Evolutionary conservation across 2,113 vertebrate genomes (phyloP).

Genomic region (Tretioscincus oriximinensis): DNA sequence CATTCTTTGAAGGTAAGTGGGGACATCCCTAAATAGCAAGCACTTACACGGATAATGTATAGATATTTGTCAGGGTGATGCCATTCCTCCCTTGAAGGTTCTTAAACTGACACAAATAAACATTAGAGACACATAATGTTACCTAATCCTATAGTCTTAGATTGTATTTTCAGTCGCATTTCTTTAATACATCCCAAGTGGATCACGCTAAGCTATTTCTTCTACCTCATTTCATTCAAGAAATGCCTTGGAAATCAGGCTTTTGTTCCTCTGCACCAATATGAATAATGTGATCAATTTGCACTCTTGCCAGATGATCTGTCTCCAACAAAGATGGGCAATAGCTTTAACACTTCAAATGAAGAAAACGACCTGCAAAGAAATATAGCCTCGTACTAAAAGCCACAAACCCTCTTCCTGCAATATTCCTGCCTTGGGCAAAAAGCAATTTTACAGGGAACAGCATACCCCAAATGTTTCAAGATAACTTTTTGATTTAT

Average conservation of each 20-base stretch:
- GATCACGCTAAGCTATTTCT: background rate
- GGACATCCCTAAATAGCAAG: too few species aligned
- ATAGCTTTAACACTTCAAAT: background rate
- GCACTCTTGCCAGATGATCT: background rate
- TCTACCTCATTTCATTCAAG: background rate
- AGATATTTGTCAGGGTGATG: background rate
- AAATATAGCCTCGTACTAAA: background rate
- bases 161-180: background rate
- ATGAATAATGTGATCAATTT: constrained; percentile 9
- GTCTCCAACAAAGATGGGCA: background rate
- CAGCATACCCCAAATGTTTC: too few species aligned
- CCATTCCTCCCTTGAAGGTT: background rate
- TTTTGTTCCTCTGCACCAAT: constrained; percentile 1
- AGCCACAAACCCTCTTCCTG: background rate
- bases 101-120: background rate
- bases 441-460: background rate
- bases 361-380: background rate
- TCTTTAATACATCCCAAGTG: background rate
- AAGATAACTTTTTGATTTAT: background rate
- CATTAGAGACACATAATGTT: background rate
- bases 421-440: background rate
- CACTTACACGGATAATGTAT: too few species aligned
- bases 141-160: background rate
- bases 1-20: too few species aligned
- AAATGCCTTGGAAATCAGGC: background rate